phyloP scores from a whole-genome alignment of 2,797 vertebrate species.

The Girardinus metallicus region DNA sequence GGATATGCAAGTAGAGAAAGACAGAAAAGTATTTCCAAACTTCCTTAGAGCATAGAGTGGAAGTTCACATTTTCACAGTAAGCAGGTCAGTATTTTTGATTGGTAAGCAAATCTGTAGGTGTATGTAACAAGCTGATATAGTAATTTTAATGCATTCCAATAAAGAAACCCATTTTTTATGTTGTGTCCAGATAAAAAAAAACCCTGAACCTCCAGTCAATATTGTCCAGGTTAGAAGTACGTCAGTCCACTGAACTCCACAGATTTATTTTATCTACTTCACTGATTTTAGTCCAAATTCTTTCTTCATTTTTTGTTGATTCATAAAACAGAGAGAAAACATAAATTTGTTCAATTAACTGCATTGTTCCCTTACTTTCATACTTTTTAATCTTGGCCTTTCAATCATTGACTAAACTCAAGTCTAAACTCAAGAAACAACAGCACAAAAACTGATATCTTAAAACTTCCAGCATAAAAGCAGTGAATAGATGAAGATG shows the following conservation, averaged over 20 bases:
- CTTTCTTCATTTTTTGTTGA: slow-evolving; percentile 17
- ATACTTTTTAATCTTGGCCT: slow-evolving; percentile 27
- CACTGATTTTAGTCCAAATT: slow-evolving; percentile 26
- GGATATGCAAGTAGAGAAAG: background rate
- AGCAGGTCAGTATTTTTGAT: background rate
- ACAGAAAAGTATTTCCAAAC: background rate
- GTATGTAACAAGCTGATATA: background rate
- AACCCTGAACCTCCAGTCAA: slow-evolving; percentile 40
- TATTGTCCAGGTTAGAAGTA: slow-evolving; percentile 48
- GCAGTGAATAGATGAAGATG: slow-evolving; percentile 43
- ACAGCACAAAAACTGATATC: slow-evolving; percentile 12
- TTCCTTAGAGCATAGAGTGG: background rate
- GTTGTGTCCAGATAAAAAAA: slow-evolving; percentile 12
- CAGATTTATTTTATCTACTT: slow-evolving; percentile 50
- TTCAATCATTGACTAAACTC: slow-evolving; percentile 48
- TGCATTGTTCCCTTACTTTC: slow-evolving; percentile 9
- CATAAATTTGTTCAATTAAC: slow-evolving; percentile 4
- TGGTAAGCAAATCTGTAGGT: background rate
- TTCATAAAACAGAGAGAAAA: slow-evolving; percentile 27
- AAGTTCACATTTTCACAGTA: background rate
- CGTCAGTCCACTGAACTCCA: slow-evolving; percentile 51
- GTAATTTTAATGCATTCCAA: background rate
- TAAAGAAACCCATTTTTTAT: background rate
- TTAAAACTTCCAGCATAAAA: slow-evolving; percentile 55
- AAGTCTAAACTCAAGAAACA: slow-evolving; percentile 38